Percentiles rank a stretch among this genome's conserved stretches.
Evolutionary conservation across 1,140 invertebrate genomes (phyloP).

Genomic region (Ceratosolen solmsi): DNA sequence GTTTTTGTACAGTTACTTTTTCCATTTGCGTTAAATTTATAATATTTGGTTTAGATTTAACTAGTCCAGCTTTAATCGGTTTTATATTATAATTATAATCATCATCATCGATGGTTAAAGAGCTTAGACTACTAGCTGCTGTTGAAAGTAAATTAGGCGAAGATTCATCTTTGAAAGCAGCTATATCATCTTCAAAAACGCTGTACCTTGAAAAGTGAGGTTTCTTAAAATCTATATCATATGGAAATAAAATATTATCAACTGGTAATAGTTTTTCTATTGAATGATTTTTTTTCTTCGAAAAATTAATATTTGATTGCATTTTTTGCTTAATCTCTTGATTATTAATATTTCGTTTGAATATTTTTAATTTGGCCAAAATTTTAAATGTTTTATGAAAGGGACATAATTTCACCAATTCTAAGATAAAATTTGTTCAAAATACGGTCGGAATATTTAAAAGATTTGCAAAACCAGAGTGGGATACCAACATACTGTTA

Average conservation of each 20-base stretch:
- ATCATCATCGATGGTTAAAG: constrained; percentile 81
- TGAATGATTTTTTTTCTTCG: not conserved
- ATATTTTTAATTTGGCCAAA: not conserved
- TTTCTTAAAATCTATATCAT: constrained; percentile 34
- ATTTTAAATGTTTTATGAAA: no score
- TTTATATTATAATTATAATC: constrained; percentile 17
- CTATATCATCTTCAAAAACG: constrained; percentile 85
- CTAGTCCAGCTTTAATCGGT: constrained; percentile 30
- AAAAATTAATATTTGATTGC: not conserved
- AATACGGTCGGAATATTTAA: no score
- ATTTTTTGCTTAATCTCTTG: not conserved
- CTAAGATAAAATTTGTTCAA: no score
- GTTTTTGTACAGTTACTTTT: constrained; percentile 82
- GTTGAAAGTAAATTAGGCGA: constrained; percentile 84
- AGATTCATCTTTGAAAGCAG: constrained; percentile 87
- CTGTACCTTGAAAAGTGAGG: constrained; percentile 64
- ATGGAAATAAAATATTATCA: not conserved
- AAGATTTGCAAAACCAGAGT: no score
- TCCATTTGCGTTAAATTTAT: constrained; percentile 83
- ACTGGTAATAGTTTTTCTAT: no score
- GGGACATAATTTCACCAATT: no score
- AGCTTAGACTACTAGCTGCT: constrained; percentile 84
- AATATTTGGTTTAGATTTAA: constrained; percentile 59
- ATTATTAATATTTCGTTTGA: not conserved
- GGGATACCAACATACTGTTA: no score